Evolutionary conservation across 2,797 vertebrate species (phyloP).

Genomic region (Gobionotothen gibberifrons): DNA sequence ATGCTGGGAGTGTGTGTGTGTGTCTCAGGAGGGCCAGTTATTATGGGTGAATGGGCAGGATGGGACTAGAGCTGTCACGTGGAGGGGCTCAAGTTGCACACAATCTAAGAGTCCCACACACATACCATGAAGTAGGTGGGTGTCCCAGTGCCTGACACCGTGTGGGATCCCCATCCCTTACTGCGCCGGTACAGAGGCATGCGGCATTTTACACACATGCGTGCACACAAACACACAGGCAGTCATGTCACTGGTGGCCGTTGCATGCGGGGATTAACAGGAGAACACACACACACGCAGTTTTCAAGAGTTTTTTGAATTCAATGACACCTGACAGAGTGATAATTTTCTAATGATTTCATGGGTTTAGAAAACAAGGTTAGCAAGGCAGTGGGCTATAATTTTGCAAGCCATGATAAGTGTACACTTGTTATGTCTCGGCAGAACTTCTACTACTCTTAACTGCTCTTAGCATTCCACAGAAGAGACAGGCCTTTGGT

Average conservation of each 20-base stretch:
- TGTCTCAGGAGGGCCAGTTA: conserved; percentile 53
- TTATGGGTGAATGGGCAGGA: conserved; percentile 69
- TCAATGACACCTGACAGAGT: conserved; percentile 6
- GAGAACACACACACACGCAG: conserved; percentile 20
- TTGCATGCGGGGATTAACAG: conserved; percentile 17
- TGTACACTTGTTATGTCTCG: conserved; percentile 28
- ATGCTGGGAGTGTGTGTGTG: conserved; percentile 29
- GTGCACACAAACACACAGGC: conserved; percentile 59
- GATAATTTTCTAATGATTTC: conserved; percentile 22
- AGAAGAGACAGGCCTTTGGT: conserved; percentile 1
- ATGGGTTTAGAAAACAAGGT: conserved; percentile 21
- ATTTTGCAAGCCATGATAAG: conserved; percentile 50
- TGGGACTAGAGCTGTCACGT: conserved; percentile 63
- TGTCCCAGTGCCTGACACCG: conserved; percentile 50
- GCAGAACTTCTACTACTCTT: conserved; percentile 17
- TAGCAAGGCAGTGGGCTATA: conserved; percentile 38
- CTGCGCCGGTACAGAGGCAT: conserved; percentile 31
- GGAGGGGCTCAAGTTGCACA: conserved; percentile 66
- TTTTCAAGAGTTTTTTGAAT: background rate
- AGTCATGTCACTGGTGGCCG: conserved; percentile 35
- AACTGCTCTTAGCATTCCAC: conserved; percentile 53
- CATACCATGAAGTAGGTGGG: conserved; percentile 45
- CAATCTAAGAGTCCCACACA: conserved; percentile 46
- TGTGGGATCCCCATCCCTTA: conserved; percentile 46
- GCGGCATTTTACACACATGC: conserved; percentile 53